Evolutionary conservation across 2,113 vertebrate genomes (phyloP), one percentile per base, ranked within the genome.

Genomic region (Drymodes brunneopygia): DNA sequence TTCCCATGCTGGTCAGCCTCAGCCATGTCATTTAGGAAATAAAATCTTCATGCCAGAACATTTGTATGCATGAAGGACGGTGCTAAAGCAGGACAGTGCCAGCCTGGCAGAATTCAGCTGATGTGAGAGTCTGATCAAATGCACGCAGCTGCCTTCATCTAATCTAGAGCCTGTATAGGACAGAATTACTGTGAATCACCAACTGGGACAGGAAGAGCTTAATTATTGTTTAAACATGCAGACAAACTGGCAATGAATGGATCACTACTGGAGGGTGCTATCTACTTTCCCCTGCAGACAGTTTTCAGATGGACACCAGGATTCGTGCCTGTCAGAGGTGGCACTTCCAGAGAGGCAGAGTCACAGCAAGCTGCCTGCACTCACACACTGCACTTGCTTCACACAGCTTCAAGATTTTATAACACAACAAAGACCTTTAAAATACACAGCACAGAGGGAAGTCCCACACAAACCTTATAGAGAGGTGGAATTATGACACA

Each of bases 1-100:
- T 95, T 97, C 93, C 90, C 87, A 83, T 82, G 90, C 92, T 92
- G 60, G 62, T 84, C 88, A 90, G 77, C 87, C 70, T 77, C 42
- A 77, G 73, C 40, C 78, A 33, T 66, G 80, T 62, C 83, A 67
- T 89, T 90, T 33, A 82, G 72, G 81, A 96, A 95, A 81, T 69
- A 79, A 96, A 95, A 81, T 69, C 72, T 60, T 92, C 42, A 56
- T 81, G 73, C 50, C 90, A 96, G 88, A 88, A 87, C 57, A 95
- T 77, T 91, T 54, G 72, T 81, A 91, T 90, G 82, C 82, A 33
- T 54, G 84, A 82, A 82, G 79, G 80, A 75, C 0, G 0, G 35
- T 57, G 62, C 44, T 95, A 51, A 86, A 87, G 51, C n/a, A 72
- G 73, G 74, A 65, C 61, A 71, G 72, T 86, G 79, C 79, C 92